phyloP scores from a whole-genome alignment of 2,888 invertebrate species.

The Caenorhabditis angaria region DNA sequence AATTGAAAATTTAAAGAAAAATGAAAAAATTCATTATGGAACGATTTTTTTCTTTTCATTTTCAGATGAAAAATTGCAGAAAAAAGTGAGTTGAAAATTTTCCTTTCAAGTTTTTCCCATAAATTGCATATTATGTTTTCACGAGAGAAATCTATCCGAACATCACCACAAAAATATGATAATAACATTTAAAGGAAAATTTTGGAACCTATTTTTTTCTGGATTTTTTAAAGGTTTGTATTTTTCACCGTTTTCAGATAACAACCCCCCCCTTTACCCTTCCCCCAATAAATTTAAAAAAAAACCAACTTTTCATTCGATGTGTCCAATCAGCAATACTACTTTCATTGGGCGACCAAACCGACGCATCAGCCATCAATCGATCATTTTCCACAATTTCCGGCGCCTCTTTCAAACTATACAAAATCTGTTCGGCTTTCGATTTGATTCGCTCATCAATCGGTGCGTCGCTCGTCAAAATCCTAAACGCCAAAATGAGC shows the following conservation, averaged over 20 bases:
- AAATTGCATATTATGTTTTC: no score
- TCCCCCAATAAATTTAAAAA: not conserved
- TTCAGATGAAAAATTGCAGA: no score
- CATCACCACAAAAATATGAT: no score
- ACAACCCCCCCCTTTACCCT: no score
- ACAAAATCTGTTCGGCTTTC: constrained; percentile 47
- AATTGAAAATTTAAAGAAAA: not conserved
- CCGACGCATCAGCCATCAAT: constrained; percentile 18
- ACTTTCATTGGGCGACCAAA: constrained; percentile 53
- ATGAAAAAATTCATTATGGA: not conserved
- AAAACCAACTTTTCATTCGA: constrained; percentile 23
- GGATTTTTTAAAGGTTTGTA: no score
- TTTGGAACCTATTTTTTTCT: no score
- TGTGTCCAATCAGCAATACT: constrained; percentile 56
- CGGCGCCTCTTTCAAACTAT: constrained; percentile 42
- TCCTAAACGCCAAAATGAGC: constrained; percentile 39
- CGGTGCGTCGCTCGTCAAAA: constrained; percentile 36
- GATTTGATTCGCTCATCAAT: constrained; percentile 44
- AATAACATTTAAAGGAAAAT: no score
- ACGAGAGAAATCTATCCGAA: no score
- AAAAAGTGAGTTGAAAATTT: no score
- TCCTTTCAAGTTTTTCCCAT: no score
- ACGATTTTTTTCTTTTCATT: no score
- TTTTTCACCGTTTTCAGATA: no score
- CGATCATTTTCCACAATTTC: constrained; percentile 37